phyloP scores from a whole-genome alignment of 2,888 invertebrate genomes.

The Eumacrocentrus americanus region DNA sequence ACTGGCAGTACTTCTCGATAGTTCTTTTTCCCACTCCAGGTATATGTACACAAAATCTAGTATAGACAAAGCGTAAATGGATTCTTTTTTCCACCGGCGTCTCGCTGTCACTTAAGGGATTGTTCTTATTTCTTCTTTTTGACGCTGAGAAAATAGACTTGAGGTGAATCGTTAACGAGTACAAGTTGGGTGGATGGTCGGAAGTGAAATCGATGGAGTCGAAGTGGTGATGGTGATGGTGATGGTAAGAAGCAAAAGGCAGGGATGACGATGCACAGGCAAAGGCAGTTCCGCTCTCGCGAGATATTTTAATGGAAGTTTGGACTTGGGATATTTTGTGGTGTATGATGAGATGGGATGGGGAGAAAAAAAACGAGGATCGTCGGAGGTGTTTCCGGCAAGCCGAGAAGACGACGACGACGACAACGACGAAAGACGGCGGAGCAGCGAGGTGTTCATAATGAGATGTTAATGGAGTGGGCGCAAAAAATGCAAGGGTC shows the following conservation, averaged over 20 bases:
- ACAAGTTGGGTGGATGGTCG: not conserved
- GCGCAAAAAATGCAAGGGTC: slow-evolving; percentile 52
- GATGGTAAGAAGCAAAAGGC: slow-evolving; percentile 19
- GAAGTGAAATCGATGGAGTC: slow-evolving; percentile 17
- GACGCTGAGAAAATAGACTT: no score
- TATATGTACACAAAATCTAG: not conserved
- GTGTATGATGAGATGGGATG: slow-evolving; percentile 16
- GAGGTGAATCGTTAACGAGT: slow-evolving; percentile 7
- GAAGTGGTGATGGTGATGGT: slow-evolving; percentile 17
- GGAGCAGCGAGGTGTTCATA: slow-evolving; percentile 56
- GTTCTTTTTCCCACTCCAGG: no score
- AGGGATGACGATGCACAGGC: slow-evolving; percentile 21
- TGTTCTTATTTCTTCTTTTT: no score
- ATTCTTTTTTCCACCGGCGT: not conserved
- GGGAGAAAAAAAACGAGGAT: slow-evolving; percentile 25
- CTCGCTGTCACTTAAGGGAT: no score
- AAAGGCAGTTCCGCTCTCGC: slow-evolving; percentile 41
- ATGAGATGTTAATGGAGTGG: slow-evolving; percentile 61
- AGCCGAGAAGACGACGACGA: slow-evolving; percentile 27
- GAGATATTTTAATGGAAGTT: slow-evolving; percentile 60
- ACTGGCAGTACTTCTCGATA: not conserved
- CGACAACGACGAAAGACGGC: slow-evolving; percentile 29
- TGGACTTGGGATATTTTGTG: slow-evolving; percentile 58
- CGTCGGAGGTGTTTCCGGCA: slow-evolving; percentile 19
- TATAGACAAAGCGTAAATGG: not conserved